A percentile compares a stretch with the other conserved stretches of the same genome.
Conservation (phyloP, 92 coral and sea anemone species). For the Bergia sp. region DNA sequence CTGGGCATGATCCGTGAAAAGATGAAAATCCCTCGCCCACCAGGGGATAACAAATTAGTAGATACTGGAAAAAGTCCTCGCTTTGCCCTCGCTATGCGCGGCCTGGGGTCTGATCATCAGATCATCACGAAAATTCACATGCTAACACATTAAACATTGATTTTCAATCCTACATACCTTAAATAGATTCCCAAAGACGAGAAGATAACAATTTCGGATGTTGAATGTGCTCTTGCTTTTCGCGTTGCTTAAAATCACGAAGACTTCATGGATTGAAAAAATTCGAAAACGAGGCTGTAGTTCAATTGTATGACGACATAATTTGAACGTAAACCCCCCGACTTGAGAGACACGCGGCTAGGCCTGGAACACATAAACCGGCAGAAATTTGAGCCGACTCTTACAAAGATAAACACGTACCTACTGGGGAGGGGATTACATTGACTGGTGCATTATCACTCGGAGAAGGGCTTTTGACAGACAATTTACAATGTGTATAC, state of each 20-base stretch:
- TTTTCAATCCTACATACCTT: constrained; percentile 1
- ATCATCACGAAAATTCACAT: constrained; percentile 2
- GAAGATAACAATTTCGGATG: neutral
- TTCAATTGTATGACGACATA: neutral
- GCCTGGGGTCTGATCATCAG: neutral
- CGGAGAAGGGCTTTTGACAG: no score
- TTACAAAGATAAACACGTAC: neutral
- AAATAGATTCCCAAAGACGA: neutral
- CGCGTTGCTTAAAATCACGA: neutral
- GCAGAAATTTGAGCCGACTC: constrained; percentile 9
- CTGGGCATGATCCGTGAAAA: no score
- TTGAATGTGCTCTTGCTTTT: neutral
- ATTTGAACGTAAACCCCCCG: constrained; percentile 10
- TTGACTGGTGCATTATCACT: no score
- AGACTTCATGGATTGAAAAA: neutral
- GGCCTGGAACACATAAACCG: neutral
- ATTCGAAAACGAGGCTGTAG: no score
- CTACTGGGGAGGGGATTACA: no score
- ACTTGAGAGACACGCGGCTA: neutral
- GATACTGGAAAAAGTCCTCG: no score
- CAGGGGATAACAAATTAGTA: no score
- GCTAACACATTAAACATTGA: neutral
- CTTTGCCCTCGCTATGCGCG: no score
- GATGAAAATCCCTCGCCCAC: no score
- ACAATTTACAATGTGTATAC: no score